Evolutionary conservation across 2,888 invertebrate genomes (phyloP), one percentile per base, ranked within the genome.

Genomic region (Gastrophysa polygoni): DNA sequence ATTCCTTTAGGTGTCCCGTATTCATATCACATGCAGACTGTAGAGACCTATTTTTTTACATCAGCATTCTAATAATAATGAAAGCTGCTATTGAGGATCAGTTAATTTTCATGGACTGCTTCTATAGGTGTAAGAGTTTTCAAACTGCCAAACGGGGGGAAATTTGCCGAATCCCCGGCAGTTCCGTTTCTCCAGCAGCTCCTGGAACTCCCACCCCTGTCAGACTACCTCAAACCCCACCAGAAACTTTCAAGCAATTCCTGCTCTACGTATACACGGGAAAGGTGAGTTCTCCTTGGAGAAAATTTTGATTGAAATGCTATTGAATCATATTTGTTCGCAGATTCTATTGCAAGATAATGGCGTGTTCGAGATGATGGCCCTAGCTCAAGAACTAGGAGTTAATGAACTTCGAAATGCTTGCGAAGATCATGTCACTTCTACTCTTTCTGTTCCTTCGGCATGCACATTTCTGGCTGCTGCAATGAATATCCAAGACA

Each of bases 401-500:
- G 90, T 95, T 1, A 93, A 93, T 77, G 95, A 95, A 77, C 82
- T 95, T 51, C 87, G 92, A 72, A 86, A 90, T 43, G 91, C 92
- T 43, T 95, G 95, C 79, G 95, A 95, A 81, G 95, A 95, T 77
- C 94, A 95, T 75, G 93, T 95, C 0, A 92, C 93, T n/a, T 91
- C 92, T 0, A 95, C 94, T 0, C 82, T 95, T 66, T 93, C 93
- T 32, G 91, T 93, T 5, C 90, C 91, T 71, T 95, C 94, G 77
- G 95, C 95, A 1, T 95, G 95, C 78, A 92, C 93, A 10, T 89
- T 95, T 79, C 80, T 95, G 59, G 90, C 92, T 20, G 92, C 94
- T 14, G 95, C 94, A 2, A 89, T 95, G 86, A 93, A 94, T 80
- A 92, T 94, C 68, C 93, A 94, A 78, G 93, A 94, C 73, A 86